These are phyloP conservation scores for Zenarchopterus dispar DNA, from an alignment of 2,797 vertebrate species.

Conservation along the genomic window DNA sequence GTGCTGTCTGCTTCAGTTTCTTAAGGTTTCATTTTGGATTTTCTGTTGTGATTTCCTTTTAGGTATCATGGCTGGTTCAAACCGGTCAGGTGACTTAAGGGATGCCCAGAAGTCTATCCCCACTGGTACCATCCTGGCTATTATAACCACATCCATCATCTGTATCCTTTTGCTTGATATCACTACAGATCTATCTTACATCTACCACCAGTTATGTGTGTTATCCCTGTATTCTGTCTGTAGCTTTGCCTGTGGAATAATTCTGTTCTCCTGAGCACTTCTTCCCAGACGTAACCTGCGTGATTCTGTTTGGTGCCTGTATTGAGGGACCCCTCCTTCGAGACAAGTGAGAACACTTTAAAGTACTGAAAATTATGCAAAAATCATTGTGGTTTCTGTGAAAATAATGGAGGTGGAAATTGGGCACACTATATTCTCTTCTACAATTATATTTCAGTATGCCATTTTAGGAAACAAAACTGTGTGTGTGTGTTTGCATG, in stretches of 20 bases:
- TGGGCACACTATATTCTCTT: no score
- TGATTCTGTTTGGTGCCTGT: slow-evolving; percentile 92
- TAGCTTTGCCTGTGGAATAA: slow-evolving; percentile 4
- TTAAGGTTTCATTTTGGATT: slow-evolving; percentile 1
- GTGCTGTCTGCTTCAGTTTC: not conserved
- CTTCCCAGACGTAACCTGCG: slow-evolving; percentile 86
- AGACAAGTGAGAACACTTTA: slow-evolving; percentile 88
- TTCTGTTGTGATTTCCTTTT: slow-evolving; percentile 3
- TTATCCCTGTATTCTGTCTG: not conserved
- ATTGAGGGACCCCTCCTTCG: slow-evolving; percentile 93
- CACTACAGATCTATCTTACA: not conserved
- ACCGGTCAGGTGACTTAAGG: slow-evolving; percentile 93
- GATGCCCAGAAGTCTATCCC: slow-evolving; percentile 97
- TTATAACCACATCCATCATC: slow-evolving; percentile 91
- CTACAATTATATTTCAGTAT: no score
- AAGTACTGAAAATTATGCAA: not conserved
- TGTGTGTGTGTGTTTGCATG: no score
- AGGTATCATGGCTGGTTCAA: slow-evolving; percentile 98
- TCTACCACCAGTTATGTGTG: not conserved
- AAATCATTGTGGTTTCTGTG: not conserved
- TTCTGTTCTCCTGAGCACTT: slow-evolving; percentile 72
- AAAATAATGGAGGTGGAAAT: no score
- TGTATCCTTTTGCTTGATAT: slow-evolving; percentile 85
- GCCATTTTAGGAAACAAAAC: no score
- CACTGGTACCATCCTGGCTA: slow-evolving; percentile 94